Base-by-base conservation (phyloP, 2,888 invertebrate genomes). In the Shargacucullia verbasci region DNA sequence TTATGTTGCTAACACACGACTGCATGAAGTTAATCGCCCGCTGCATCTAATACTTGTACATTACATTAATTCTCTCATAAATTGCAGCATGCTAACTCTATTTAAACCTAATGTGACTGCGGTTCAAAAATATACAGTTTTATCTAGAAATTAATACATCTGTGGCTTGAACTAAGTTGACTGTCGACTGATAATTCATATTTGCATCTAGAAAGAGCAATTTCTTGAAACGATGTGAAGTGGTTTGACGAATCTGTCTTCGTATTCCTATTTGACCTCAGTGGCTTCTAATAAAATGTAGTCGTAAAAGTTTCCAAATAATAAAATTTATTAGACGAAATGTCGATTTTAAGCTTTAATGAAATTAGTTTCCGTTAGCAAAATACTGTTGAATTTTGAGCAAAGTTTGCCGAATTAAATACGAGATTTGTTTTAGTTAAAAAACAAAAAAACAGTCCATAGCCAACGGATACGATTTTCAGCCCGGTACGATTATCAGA, bases 161-260 rank as follows among this genome's bases (percentile, higher is more conserved):
- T 71, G 50, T 46, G 35, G 7, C 7, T 10, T 61, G 11, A 49
- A 53, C 46, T 56, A 25, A 52, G 44, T 34, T 68, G 56, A 66
- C 54, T 62, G 39, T 53, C 70, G 52, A 68, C 53, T 67, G 60
- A 73, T 73, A 59, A 59, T 20, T 53, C 37, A 13, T 61, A 83
- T 84, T 83, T 81, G 71, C 81, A 81, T 81, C 58, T 76, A 71
- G 64, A 76, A 70, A 65, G 20, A 68, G 62, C 76, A 73, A 80
- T 80, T 78, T 65, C 59, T 54, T 65, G 70, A 57, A 71, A 78
- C 73, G 50, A 63, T 69, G 45, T 79, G 73, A 72, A 56, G 66
- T 12, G 57, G 44, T 74, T 76, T 73, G 46, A 69, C 48, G 64
- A 73, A 73, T 73, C 61, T 48, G 34, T 55, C 62, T 70, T 63